Conservation (phyloP, 2,113 vertebrate genomes). For the Sebastes schlegelii region DNA sequence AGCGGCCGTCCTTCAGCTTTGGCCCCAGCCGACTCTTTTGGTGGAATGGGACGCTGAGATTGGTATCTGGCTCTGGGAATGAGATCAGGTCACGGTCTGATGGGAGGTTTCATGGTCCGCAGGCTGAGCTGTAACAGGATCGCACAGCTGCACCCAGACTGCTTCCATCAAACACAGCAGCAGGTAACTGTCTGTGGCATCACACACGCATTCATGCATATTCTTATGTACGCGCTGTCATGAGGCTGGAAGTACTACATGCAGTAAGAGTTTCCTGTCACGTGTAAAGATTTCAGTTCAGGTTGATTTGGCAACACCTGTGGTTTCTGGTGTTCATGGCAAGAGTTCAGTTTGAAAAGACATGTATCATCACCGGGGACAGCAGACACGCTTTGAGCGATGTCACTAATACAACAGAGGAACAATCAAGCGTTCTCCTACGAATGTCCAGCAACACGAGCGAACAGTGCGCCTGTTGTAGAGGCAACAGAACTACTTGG, state of each 20-base stretch:
- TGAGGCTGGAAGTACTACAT: no score
- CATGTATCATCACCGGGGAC: background rate
- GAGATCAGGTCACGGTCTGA: conserved; percentile 65
- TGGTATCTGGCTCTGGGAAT: conserved; percentile 56
- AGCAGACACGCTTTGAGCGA: no score
- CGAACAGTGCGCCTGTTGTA: no score
- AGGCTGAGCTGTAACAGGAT: conserved; percentile 52
- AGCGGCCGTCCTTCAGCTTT: conserved; percentile 40
- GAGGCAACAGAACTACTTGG: no score
- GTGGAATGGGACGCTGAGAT: conserved; percentile 40
- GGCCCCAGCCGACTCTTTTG: background rate
- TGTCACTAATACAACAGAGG: no score
- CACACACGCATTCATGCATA: background rate
- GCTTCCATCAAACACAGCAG: conserved; percentile 7
- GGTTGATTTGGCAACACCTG: background rate
- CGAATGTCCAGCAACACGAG: no score
- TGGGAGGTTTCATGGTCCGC: conserved; percentile 56
- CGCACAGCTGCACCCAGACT: background rate
- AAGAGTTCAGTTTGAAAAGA: background rate
- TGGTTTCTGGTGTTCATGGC: no score
- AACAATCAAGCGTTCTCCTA: no score
- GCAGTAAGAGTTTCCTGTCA: background rate
- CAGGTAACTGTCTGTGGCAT: background rate
- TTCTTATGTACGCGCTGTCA: background rate
- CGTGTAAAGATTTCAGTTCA: background rate